These are phyloP conservation scores for Chelonus formosanus DNA, from an alignment of 2,888 invertebrate species.

Conservation along the genomic window DNA sequence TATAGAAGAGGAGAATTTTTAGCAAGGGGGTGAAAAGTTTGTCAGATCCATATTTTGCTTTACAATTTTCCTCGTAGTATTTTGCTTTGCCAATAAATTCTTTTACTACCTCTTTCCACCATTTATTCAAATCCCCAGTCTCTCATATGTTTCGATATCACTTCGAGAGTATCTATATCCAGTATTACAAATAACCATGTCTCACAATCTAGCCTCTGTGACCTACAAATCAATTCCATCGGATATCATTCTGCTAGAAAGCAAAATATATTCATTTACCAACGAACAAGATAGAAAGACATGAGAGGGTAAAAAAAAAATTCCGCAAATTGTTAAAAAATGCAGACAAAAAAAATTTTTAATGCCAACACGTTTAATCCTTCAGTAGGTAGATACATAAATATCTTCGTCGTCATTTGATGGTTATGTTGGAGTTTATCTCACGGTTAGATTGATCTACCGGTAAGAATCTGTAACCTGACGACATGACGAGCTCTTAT, in stretches of 20 bases:
- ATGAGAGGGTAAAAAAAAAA: too few relatives aligned
- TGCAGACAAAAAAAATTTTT: too few relatives aligned
- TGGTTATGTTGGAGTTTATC: constrained; percentile 26
- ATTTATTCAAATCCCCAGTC: constrained; percentile 36
- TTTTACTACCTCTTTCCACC: constrained; percentile 38
- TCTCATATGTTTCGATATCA: constrained; percentile 25
- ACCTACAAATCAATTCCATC: too few relatives aligned
- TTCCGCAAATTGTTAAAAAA: too few relatives aligned
- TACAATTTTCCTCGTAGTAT: constrained; percentile 32
- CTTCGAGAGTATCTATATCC: constrained; percentile 10
- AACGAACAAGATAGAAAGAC: too few relatives aligned
- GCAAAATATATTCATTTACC: too few relatives aligned
- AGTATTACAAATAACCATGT: background rate
- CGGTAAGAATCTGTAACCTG: constrained; percentile 36
- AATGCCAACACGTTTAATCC: too few relatives aligned
- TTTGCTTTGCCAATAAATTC: constrained; percentile 37
- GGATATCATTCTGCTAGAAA: too few relatives aligned
- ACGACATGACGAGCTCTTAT: constrained; percentile 38
- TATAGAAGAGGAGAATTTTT: constrained; percentile 15
- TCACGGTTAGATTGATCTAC: constrained; percentile 34
- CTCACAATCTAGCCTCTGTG: too few relatives aligned
- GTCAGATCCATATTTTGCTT: constrained; percentile 33
- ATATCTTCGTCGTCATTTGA: background rate
- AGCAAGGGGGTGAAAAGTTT: constrained; percentile 35
- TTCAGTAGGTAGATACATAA: too few relatives aligned